phyloP scores from a whole-genome alignment of 2,888 invertebrate genomes.

The Microctonus hyperodae region DNA sequence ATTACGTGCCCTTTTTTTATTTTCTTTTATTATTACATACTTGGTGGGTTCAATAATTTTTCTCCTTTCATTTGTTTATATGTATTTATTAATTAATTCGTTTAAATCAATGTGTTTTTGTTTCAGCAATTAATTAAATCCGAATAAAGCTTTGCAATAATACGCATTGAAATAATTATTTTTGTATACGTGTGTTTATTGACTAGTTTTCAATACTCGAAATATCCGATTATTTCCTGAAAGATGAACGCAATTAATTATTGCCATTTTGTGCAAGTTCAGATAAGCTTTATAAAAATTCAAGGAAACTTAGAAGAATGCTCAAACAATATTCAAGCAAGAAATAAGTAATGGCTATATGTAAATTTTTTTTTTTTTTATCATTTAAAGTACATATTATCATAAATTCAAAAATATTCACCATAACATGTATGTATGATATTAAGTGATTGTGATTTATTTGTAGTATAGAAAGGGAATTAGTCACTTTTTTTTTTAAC shows the following conservation, averaged over 20 bases:
- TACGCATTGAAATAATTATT: background rate
- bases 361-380: no score
- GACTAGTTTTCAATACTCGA: background rate
- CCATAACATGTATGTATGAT: background rate
- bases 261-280: no score
- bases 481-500: background rate
- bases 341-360: no score
- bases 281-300: no score
- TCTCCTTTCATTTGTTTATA: background rate
- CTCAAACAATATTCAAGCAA: no score
- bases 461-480: background rate
- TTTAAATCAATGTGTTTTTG: background rate
- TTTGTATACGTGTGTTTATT: conserved; percentile 17
- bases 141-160: conserved; percentile 19
- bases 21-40: conserved; percentile 1
- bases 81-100: background rate
- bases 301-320: no score
- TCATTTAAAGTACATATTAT: no score
- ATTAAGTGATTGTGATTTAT: background rate
- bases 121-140: conserved; percentile 3
- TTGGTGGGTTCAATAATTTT: background rate
- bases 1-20: background rate
- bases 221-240: background rate
- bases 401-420: background rate
- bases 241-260: no score